Percentiles rank a stretch among this genome's conserved stretches.
phyloP scores from a whole-genome alignment of 2,113 vertebrate genomes.

The Oxygymnocypris stewartii region DNA sequence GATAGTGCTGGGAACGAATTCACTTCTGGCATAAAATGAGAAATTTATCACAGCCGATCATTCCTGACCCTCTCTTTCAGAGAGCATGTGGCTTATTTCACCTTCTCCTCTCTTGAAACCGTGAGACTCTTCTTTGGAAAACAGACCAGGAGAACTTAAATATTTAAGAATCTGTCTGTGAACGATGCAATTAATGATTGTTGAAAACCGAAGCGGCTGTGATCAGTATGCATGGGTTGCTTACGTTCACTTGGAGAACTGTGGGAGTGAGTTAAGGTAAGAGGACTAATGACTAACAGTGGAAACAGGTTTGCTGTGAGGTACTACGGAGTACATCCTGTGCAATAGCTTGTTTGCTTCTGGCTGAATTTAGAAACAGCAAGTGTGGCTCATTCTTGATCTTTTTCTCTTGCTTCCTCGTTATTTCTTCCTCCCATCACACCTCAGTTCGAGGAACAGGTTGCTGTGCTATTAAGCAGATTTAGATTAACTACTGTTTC shows the following conservation, averaged over 20 bases:
- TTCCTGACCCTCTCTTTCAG: neutral
- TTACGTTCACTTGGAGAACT: neutral
- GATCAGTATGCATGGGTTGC: constrained; percentile 13
- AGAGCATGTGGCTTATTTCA: constrained; percentile 2
- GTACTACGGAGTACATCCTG: neutral
- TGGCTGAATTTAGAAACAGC: constrained; percentile 11
- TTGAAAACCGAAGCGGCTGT: neutral
- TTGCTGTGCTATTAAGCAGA: neutral
- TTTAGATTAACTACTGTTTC: constrained; percentile 14
- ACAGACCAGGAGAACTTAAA: constrained; percentile 29
- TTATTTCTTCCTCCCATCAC: constrained; percentile 2
- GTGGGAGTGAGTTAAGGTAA: constrained; percentile 24
- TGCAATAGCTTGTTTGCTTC: constrained; percentile 12
- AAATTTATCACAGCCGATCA: constrained; percentile 32
- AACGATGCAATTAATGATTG: constrained; percentile 36
- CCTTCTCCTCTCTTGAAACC: neutral
- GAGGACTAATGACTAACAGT: constrained; percentile 16
- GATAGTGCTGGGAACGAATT: constrained; percentile 18
- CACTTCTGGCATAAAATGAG: constrained; percentile 32
- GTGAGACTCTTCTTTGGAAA: constrained; percentile 8
- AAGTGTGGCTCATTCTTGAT: constrained; percentile 12
- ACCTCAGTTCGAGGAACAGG: neutral
- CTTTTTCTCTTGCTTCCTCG: neutral
- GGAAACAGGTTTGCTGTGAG: neutral
- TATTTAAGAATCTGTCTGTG: constrained; percentile 18